Percentiles rank a stretch among this genome's conserved stretches.
phyloP scores from a whole-genome alignment of 2,888 invertebrate species.

The Drosophila infuscata region DNA sequence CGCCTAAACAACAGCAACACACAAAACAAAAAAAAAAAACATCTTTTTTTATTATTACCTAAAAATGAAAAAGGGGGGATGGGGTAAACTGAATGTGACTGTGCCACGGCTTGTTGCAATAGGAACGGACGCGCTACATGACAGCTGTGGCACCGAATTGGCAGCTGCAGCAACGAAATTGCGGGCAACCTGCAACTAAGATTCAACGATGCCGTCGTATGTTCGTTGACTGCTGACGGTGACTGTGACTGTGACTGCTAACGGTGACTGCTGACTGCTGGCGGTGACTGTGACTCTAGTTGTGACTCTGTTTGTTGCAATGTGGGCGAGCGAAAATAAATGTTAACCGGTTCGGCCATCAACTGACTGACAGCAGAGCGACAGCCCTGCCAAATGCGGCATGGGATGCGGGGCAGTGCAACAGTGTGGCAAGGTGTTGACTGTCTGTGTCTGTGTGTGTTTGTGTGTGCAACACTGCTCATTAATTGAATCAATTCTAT shows the following conservation, averaged over 20 bases:
- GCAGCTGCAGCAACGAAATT: constrained; percentile 60
- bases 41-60: constrained; percentile 37
- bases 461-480: neutral
- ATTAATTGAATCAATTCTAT: neutral
- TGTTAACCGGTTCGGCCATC: constrained; percentile 50
- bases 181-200: constrained; percentile 51
- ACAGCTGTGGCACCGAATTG: constrained; percentile 80
- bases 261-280: constrained; percentile 3
- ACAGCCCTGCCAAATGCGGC: constrained; percentile 29
- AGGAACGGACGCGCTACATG: constrained; percentile 79
- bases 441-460: neutral
- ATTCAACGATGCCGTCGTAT: constrained; percentile 20
- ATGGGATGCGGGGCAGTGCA: neutral
- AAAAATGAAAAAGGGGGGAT: constrained; percentile 26
- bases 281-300: neutral
- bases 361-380: constrained; percentile 34
- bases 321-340: constrained; percentile 51
- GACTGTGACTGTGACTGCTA: neutral
- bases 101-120: constrained; percentile 67
- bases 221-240: constrained; percentile 2
- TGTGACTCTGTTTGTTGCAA: constrained; percentile 8
- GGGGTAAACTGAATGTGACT: constrained; percentile 13
- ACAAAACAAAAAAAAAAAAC: constrained; percentile 13
- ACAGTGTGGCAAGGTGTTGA: constrained; percentile 10
- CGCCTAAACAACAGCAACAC: constrained; percentile 73